Base-by-base conservation (phyloP, 2,113 vertebrate species). In the Lamprotornis superbus region DNA sequence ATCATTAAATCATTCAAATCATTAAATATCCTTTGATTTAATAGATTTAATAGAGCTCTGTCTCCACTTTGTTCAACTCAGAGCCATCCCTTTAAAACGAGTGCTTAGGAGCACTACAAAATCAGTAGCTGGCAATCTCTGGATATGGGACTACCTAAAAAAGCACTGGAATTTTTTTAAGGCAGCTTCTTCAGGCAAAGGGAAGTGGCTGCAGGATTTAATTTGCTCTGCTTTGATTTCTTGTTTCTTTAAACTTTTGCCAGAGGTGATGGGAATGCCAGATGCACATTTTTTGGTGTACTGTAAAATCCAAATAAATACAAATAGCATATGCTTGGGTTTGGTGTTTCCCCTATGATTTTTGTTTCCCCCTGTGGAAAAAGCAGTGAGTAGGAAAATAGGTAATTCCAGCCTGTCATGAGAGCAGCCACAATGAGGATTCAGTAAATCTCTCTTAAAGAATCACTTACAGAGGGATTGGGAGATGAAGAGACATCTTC, bases 241-340 rank as follows among this genome's bases (percentile, higher is more conserved):
- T 73, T 49, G 42, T 47, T 74, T 52, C 94, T 97, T 95, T 95
- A 93, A 96, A 96, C 82, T 93, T 93, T 52, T 96, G 90, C 95
- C 92, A 95, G 84, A 96, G 90, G 85, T 92, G 92, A 92, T 37
- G 69, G 68, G 64, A 52, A 88, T 60, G 85, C 85, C 95, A 96
- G 75, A 83, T 13, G 33, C 56, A 35, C 65, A 30, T 90, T 93
- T 68, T 93, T 65, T 31, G 46, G 59, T 61, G 35, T 7, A 35
- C 59, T 89, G 56, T 44, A 90, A 92, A 94, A 82, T 82, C 87
- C 78, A 89, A 89, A 89, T 75, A 91, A 82, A 95, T 76, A 85
- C 37, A 90, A 95, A 90, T 40, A 88, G 46, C 3, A 9, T n/a
- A 22, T 55, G 35, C 75, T 70, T 35, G 56, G 63, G 42, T 80